Evolutionary conservation across 2,113 vertebrate species (phyloP).

Genomic region (Perognathus longimembris): DNA sequence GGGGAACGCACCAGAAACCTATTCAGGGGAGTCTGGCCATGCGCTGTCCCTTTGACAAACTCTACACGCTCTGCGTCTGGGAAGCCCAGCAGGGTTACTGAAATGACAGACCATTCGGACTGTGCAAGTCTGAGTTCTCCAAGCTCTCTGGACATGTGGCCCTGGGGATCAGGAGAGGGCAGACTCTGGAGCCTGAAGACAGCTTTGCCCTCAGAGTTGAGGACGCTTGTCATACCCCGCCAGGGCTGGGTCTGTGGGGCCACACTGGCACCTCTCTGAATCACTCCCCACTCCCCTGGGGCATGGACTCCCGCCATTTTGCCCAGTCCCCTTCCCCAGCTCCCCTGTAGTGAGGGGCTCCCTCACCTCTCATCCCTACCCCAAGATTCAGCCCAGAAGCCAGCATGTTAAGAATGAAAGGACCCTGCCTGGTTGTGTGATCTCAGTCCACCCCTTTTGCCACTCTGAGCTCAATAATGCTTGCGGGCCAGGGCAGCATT

Average conservation of each 20-base stretch:
- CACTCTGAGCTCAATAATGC: background rate
- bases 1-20: background rate
- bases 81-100: background rate
- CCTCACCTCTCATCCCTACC: background rate
- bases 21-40: background rate
- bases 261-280: background rate
- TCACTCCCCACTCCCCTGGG: background rate
- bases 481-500: background rate
- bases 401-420: background rate
- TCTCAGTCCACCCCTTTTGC: background rate
- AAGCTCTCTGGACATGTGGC: background rate
- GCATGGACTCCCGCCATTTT: background rate
- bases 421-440: background rate
- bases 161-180: background rate
- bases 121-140: background rate
- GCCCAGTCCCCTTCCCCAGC: background rate
- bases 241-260: background rate
- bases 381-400: background rate
- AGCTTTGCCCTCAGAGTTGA: background rate
- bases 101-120: background rate
- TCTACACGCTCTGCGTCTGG: background rate
- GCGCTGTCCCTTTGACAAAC: background rate
- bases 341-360: background rate
- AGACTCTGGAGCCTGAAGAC: background rate
- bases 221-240: background rate